A percentile compares a stretch with the other conserved stretches of the same genome.
Conservation (phyloP, 2,888 invertebrate genomes). For the Drosophila kambysellisi region DNA sequence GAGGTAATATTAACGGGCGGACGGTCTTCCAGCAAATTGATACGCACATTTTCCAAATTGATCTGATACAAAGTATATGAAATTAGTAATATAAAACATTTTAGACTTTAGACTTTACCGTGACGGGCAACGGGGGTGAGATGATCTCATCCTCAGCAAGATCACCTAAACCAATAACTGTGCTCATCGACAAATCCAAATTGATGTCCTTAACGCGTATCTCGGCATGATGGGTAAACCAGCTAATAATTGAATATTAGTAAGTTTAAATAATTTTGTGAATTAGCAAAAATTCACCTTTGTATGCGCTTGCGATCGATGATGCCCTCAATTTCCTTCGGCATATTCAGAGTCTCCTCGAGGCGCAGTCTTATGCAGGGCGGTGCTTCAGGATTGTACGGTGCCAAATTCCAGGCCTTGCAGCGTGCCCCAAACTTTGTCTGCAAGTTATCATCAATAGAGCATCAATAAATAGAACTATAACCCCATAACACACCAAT, state of each 20-base stretch:
- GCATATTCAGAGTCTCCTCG: constrained; percentile 87
- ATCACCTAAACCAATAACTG: constrained; percentile 92
- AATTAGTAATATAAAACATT: background rate
- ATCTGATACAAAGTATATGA: constrained; percentile 86
- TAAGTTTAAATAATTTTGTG: background rate
- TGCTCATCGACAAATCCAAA: constrained; percentile 92
- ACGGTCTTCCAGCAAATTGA: constrained; percentile 93
- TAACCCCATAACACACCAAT: background rate
- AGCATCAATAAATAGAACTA: constrained; percentile 23
- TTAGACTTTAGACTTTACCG: constrained; percentile 86
- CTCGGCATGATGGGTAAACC: constrained; percentile 86
- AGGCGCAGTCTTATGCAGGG: constrained; percentile 88
- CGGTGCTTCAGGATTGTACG: constrained; percentile 85
- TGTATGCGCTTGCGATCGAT: constrained; percentile 83
- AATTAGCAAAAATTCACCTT: constrained; percentile 51
- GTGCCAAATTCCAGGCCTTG: constrained; percentile 92
- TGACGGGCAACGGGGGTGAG: constrained; percentile 91
- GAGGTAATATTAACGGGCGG: constrained; percentile 92
- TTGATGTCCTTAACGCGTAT: constrained; percentile 89
- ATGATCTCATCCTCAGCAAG: constrained; percentile 95
- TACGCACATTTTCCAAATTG: constrained; percentile 90
- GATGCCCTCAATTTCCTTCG: constrained; percentile 73
- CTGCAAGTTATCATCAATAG: constrained; percentile 85
- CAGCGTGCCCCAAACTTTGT: constrained; percentile 93
- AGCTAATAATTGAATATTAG: constrained; percentile 61